These are phyloP conservation scores for Candoia aspera DNA, from an alignment of 2,113 vertebrate species.

Conservation along the genomic window DNA sequence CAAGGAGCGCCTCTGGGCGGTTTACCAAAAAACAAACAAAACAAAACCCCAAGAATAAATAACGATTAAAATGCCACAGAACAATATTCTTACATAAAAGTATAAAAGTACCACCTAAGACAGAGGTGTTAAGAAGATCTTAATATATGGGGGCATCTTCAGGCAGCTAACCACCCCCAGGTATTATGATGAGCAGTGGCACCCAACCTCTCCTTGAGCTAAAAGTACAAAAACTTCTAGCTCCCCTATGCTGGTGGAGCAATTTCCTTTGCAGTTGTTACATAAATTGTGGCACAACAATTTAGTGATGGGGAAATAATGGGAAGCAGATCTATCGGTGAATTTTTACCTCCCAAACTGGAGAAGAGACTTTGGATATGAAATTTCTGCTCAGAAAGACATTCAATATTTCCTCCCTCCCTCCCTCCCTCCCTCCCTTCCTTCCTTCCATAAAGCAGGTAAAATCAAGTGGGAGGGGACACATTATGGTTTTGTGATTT, in stretches of 20 bases:
- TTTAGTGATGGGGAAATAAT: not conserved
- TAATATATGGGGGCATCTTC: too few species aligned
- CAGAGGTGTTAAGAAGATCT: too few species aligned
- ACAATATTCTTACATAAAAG: too few species aligned
- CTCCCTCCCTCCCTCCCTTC: not conserved
- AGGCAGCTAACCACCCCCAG: too few species aligned
- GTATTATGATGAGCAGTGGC: not conserved
- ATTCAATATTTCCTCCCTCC: too few species aligned
- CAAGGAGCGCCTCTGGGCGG: too few species aligned
- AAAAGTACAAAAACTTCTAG: not conserved
- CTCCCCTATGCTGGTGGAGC: not conserved
- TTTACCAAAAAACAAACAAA: too few species aligned
- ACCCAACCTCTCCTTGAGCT: not conserved
- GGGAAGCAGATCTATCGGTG: not conserved
- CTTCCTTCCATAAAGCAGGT: not conserved
- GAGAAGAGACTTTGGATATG: not conserved
- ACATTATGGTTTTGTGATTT: not conserved
- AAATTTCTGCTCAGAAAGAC: not conserved
- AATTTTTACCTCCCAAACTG: not conserved
- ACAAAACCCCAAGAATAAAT: too few species aligned
- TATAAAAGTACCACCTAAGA: too few species aligned
- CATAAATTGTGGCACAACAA: conserved; percentile 39
- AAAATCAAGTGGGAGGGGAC: not conserved
- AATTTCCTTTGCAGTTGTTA: conserved; percentile 43
- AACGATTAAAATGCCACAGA: too few species aligned